Evolutionary conservation across 2,888 invertebrate species (phyloP), one percentile per base, ranked within the genome.

Genomic region (Rhamnusium bicolor): DNA sequence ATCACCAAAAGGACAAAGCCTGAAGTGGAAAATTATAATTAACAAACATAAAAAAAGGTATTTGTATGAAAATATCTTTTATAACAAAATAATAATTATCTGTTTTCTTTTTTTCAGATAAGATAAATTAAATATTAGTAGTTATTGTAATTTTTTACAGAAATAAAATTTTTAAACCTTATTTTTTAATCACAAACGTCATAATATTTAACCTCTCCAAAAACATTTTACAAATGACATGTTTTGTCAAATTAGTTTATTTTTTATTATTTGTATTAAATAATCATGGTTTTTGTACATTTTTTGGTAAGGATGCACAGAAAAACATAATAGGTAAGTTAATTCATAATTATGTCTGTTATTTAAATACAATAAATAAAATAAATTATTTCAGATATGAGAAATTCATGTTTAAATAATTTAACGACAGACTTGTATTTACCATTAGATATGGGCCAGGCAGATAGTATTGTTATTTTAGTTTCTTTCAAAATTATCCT

Each of bases 1-100:
- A 40, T 6, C 51, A 27, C 29, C n/a, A 29, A 51, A 53, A 29
- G 53, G 12, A 18, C 75, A 74, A 61, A 77, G 72, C 66, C 69
- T 80, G 8, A 80, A 80, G 69, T 81, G 81, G 81, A 81, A 79
- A 70, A 80, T 81, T 29, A 80, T 81, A 60, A 80, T 81, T 47
- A 80, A 80, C 24, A 81, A 81, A 69, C 80, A 81, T 63, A 72
- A 74, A 72, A 53, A 72, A 65, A n/a, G 47, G 40, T 40, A n/a
- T 40, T n/a, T 40, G 12, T n/a, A 0, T n/a, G 3, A n/a, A 40
- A 40, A 40, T 4, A n/a, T 40, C 3, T 6, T 40, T 40, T 40
- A 40, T 1, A 5, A 1, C 40, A 40, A 40, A 40, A 40, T 40
- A n/a, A 3, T 40, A n/a, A 40, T 40, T 40, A 3, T n/a, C 40